Conservation (phyloP, 2,113 vertebrate species). For the Larimichthys crocea region DNA sequence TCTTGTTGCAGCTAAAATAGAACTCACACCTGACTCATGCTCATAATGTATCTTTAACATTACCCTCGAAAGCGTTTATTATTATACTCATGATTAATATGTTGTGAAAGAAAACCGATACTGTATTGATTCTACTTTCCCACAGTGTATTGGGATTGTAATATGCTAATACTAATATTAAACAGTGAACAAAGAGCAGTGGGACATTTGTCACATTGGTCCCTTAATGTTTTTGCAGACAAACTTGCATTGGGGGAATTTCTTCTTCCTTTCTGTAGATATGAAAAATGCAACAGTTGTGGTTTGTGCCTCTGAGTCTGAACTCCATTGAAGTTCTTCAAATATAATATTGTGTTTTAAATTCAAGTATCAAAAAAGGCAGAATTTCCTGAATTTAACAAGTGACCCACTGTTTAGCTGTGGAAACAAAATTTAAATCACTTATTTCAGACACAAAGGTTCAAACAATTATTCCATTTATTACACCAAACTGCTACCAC, state of each 20-base stretch:
- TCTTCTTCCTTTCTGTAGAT: not conserved
- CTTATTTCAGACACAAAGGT: not conserved
- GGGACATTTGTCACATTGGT: not conserved
- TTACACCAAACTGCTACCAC: not conserved
- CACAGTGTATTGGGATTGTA: not conserved
- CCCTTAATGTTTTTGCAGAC: not conserved
- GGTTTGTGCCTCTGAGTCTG: not conserved
- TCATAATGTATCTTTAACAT: not conserved
- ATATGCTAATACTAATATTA: not conserved
- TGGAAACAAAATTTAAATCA: not conserved
- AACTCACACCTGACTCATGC: not conserved
- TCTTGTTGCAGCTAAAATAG: not conserved
- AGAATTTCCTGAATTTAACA: not conserved
- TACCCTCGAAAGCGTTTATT: not conserved
- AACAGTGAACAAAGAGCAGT: not conserved
- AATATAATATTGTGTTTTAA: not conserved
- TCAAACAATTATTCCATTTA: not conserved
- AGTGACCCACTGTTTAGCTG: not conserved
- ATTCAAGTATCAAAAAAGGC: not conserved
- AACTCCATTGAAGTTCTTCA: not conserved
- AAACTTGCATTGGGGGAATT: not conserved
- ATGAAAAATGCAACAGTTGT: not conserved
- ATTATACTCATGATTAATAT: conserved; percentile 6
- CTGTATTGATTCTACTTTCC: conserved; percentile 12
- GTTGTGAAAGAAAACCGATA: not conserved